These are phyloP conservation scores for Tenthredo distinguenda DNA, from an alignment of 2,888 invertebrate genomes.

Conservation along the genomic window DNA sequence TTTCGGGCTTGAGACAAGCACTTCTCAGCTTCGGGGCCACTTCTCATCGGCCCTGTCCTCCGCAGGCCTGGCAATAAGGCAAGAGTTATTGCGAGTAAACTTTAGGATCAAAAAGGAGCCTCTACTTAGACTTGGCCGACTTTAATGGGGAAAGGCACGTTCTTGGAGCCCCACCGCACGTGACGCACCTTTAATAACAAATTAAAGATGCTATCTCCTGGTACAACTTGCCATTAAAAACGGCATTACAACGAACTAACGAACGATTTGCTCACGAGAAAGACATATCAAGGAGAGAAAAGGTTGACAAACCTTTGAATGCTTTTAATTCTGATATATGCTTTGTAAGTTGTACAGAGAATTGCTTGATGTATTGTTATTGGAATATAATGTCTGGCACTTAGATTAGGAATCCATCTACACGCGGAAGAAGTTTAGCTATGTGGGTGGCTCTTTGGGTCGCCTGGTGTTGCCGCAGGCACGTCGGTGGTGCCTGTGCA, in stretches of 20 bases:
- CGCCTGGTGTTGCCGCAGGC: slow-evolving; percentile 30
- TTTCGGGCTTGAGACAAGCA: slow-evolving; percentile 33
- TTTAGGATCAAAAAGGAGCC: slow-evolving; percentile 32
- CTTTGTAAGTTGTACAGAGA: neutral
- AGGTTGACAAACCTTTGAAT: neutral
- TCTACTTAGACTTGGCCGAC: slow-evolving; percentile 10
- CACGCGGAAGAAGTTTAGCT: slow-evolving; percentile 28
- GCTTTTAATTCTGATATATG: neutral
- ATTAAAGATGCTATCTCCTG: slow-evolving; percentile 35
- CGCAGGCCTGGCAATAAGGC: slow-evolving; percentile 19
- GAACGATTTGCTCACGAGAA: neutral
- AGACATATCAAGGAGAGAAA: neutral
- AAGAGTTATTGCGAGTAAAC: slow-evolving; percentile 42
- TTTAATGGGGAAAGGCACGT: slow-evolving; percentile 20
- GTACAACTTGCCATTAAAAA: neutral
- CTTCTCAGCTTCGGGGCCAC: slow-evolving; percentile 32
- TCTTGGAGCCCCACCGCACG: slow-evolving; percentile 7
- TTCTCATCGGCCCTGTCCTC: slow-evolving; percentile 16
- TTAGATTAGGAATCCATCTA: slow-evolving; percentile 27
- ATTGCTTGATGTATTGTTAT: neutral
- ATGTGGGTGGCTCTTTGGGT: slow-evolving; percentile 27
- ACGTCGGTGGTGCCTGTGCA: slow-evolving; percentile 42
- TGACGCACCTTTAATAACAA: slow-evolving; percentile 21
- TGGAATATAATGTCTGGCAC: slow-evolving; percentile 5
- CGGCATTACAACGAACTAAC: neutral